Evolutionary conservation across 2,888 invertebrate genomes (phyloP).

Genomic region (Bellardia bayeri): DNA sequence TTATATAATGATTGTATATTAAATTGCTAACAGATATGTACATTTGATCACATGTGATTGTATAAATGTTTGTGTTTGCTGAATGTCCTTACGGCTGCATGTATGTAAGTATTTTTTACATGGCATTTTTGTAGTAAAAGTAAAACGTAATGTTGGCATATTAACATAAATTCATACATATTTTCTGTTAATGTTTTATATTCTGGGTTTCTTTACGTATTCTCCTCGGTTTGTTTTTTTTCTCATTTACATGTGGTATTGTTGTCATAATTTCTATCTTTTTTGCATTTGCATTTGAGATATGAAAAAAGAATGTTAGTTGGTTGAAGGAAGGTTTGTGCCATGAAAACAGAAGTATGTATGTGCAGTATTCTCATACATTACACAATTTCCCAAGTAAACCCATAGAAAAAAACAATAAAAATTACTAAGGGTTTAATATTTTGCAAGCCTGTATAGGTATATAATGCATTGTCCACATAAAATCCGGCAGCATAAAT

Average conservation of each 20-base stretch:
- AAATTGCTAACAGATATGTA: background rate
- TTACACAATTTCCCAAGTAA: background rate
- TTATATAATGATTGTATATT: slow-evolving; percentile 4
- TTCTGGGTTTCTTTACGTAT: background rate
- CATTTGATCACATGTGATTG: background rate
- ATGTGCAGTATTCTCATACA: slow-evolving; percentile 23
- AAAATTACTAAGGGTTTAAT: too few species aligned
- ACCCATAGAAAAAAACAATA: too few species aligned
- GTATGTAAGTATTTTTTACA: background rate
- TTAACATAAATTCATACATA: slow-evolving; percentile 53
- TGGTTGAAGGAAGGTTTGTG: background rate
- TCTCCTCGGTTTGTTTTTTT: background rate
- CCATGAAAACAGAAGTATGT: slow-evolving; percentile 19
- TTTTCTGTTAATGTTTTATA: slow-evolving; percentile 25
- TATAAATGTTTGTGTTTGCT: background rate
- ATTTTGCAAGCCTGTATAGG: too few species aligned
- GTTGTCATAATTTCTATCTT: slow-evolving; percentile 14
- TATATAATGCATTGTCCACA: too few species aligned
- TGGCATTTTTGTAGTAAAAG: background rate
- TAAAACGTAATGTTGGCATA: slow-evolving; percentile 48
- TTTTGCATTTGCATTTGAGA: background rate
- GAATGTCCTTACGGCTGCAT: background rate
- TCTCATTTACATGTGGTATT: slow-evolving; percentile 11
- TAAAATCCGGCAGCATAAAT: too few species aligned
- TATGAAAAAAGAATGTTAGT: background rate